These are phyloP conservation scores for Andrena praecox DNA, from an alignment of 2,888 invertebrate species.

Conservation along the genomic window DNA sequence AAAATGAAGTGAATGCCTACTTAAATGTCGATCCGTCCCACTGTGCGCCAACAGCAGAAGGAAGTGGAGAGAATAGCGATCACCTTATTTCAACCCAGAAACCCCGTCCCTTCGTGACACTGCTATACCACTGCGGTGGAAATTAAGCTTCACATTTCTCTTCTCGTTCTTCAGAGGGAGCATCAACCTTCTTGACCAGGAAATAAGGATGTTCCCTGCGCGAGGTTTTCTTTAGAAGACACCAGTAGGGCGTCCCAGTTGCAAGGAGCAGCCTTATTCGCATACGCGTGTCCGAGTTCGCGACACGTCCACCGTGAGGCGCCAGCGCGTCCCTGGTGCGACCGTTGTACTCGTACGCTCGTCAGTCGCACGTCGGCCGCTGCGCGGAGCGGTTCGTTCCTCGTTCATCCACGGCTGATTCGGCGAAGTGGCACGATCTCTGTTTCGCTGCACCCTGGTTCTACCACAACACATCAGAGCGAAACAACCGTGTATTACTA, in stretches of 20 bases:
- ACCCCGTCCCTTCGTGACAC: too few species aligned
- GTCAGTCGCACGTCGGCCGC: slow-evolving; percentile 71
- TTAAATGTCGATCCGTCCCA: too few species aligned
- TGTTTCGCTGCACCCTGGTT: not conserved
- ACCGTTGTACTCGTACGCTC: slow-evolving; percentile 45
- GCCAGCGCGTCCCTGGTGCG: slow-evolving; percentile 54
- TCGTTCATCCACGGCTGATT: not conserved
- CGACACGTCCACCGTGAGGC: slow-evolving; percentile 54
- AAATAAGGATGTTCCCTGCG: not conserved
- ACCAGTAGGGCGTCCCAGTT: slow-evolving; percentile 7
- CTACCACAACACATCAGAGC: not conserved
- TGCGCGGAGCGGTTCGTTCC: slow-evolving; percentile 39
- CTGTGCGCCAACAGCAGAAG: too few species aligned
- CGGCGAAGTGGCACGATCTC: not conserved
- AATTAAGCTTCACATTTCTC: not conserved
- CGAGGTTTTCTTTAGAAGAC: slow-evolving; percentile 11
- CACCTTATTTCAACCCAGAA: too few species aligned
- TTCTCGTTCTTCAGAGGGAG: too few species aligned
- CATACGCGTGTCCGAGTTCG: slow-evolving; percentile 46
- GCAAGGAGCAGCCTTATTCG: slow-evolving; percentile 24
- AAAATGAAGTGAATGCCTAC: too few species aligned
- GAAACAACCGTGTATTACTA: too few species aligned
- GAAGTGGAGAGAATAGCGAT: too few species aligned
- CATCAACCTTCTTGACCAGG: too few species aligned
- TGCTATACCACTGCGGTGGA: too few species aligned